A percentile compares a stretch with the other conserved stretches of the same genome.
Conservation (phyloP, 2,113 vertebrate genomes). For the Scomber colias region DNA sequence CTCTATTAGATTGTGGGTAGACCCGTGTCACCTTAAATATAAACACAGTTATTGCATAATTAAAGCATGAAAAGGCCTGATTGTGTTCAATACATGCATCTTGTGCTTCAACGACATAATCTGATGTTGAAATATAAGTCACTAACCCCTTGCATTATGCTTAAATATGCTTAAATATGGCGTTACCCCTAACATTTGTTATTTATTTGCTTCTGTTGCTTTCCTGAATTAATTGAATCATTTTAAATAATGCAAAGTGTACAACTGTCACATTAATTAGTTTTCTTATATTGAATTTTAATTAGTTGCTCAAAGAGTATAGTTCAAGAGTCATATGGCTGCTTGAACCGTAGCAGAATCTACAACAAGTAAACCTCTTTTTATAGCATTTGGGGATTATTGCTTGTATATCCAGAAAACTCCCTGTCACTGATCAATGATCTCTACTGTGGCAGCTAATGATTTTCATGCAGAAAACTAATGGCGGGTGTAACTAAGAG, state of each 20-base stretch:
- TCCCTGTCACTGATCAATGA: background rate
- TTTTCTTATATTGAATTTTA: background rate
- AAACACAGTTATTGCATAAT: too few relatives aligned
- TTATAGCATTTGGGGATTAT: background rate
- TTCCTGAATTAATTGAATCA: background rate
- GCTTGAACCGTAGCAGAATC: too few relatives aligned
- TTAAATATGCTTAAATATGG: too few relatives aligned
- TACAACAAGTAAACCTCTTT: background rate
- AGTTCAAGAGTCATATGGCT: too few relatives aligned
- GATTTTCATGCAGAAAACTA: constrained; percentile 23
- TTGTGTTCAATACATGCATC: too few relatives aligned
- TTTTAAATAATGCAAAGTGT: background rate
- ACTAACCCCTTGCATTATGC: too few relatives aligned
- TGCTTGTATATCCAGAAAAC: background rate
- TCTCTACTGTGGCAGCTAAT: constrained; percentile 3
- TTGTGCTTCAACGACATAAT: too few relatives aligned
- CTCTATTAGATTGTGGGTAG: too few relatives aligned
- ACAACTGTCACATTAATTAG: background rate
- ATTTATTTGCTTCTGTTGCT: background rate
- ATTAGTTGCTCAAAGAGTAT: background rate
- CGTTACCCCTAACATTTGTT: background rate
- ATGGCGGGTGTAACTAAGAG: background rate
- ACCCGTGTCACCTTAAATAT: too few relatives aligned
- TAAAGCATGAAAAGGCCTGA: too few relatives aligned
- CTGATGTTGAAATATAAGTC: too few relatives aligned